Conservation (phyloP, 2,888 invertebrate species). For the Leucozona laternaria region DNA sequence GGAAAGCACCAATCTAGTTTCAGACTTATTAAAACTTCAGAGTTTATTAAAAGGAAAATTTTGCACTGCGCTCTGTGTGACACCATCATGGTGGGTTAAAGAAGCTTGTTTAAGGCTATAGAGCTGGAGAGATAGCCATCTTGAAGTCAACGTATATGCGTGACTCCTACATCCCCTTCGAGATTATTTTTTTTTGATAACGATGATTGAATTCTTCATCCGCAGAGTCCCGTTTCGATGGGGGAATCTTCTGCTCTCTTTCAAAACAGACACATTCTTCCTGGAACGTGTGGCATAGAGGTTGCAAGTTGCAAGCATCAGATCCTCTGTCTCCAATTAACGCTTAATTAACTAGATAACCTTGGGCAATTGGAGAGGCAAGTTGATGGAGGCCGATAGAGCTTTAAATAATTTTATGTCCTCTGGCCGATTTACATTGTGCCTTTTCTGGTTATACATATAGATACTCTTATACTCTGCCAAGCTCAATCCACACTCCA, state of each 20-base stretch:
- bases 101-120: conserved; percentile 14
- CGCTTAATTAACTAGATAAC: conserved; percentile 69
- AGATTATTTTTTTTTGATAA: conserved; percentile 39
- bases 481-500: neutral
- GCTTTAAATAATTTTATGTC: conserved; percentile 54
- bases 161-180: conserved; percentile 58
- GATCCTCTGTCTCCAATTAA: conserved; percentile 61
- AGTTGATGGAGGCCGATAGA: conserved; percentile 1
- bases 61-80: conserved; percentile 24
- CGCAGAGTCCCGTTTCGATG: conserved; percentile 53
- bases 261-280: conserved; percentile 21
- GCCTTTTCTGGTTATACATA: neutral
- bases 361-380: conserved; percentile 47
- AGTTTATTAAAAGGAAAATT: conserved; percentile 19
- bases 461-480: neutral
- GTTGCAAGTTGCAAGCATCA: conserved; percentile 22
- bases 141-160: conserved; percentile 31
- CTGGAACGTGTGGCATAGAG: conserved; percentile 6
- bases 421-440: conserved; percentile 48
- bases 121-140: conserved; percentile 26
- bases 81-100: conserved; percentile 7
- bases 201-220: conserved; percentile 52
- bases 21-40: conserved; percentile 56
- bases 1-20: conserved; percentile 54
- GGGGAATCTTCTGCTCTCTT: neutral